A percentile compares a stretch with the other conserved stretches of the same genome.
Evolutionary conservation across 2,797 vertebrate genomes (phyloP).

Genomic region (Mycteria americana): DNA sequence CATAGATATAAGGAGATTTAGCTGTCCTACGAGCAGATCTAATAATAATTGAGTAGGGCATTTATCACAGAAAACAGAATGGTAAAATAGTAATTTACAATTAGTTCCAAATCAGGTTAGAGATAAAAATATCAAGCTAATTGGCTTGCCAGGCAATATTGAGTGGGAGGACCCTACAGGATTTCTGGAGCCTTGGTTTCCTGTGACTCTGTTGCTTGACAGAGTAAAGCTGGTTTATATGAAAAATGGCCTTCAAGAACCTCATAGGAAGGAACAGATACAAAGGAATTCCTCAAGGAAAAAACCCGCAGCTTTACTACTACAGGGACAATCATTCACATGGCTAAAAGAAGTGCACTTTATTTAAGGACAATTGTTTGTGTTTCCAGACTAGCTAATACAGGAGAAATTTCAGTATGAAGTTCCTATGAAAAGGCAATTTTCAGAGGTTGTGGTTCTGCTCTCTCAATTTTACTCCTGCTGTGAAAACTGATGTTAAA

Average conservation of each 20-base stretch:
- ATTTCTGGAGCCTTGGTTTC: constrained; percentile 43
- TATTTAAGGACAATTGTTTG: neutral
- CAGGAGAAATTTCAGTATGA: neutral
- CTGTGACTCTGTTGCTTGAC: constrained; percentile 20
- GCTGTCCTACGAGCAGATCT: constrained; percentile 36
- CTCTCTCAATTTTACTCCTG: neutral
- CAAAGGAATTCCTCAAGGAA: constrained; percentile 20
- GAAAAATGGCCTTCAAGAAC: constrained; percentile 32
- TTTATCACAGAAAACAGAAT: constrained; percentile 65
- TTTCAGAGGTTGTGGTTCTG: constrained; percentile 7
- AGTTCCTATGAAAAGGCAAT: neutral
- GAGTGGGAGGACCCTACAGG: constrained; percentile 45
- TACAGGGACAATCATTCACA: neutral
- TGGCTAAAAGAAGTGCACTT: neutral
- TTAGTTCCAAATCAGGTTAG: constrained; percentile 68
- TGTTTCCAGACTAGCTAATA: neutral
- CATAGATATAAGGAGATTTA: neutral
- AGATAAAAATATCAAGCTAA: constrained; percentile 69
- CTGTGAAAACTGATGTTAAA: neutral
- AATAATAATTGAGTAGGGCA: constrained; percentile 57
- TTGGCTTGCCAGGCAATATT: constrained; percentile 52
- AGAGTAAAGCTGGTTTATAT: neutral
- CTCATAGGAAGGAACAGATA: neutral
- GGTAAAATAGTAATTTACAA: constrained; percentile 60
- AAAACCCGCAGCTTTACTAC: neutral